Base-by-base conservation (phyloP, 2,113 vertebrate genomes). In the Gasterosteus aculeatus region DNA sequence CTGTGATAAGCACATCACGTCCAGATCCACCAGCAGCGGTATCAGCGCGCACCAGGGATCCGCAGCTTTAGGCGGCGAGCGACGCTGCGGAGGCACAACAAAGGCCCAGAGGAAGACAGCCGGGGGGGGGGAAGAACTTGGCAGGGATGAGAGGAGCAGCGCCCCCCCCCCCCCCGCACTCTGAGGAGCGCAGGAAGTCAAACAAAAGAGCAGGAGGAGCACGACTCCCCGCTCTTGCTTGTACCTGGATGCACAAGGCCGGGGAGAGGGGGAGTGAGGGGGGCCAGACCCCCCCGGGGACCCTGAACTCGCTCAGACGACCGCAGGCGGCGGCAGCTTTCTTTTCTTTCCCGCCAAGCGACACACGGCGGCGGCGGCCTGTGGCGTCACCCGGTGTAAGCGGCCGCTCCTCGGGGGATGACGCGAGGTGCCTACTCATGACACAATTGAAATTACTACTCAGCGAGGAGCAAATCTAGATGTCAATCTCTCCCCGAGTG, bases 1-100 rank as follows among this genome's bases (percentile, higher is more conserved):
- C 84, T 89, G 75, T 80, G 80, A 90, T 90, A 82, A 81, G 83
- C 87, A 85, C 88, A 90, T 88, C 85, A 89, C 31, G 85, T 70
- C 70, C 85, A 66, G 54, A 90, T 82, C 87, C 81, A 82, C 72
- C 81, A 44, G 81, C 76, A 72, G 75, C 57, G 58, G 83, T 87
- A 88, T 91, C 85, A 77, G 77, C 31, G 72, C 82, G 67, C 87
- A 89, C 86, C 88, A 87, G 88, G 84, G 87, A 91, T 78, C 76
- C 49, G 70, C 65, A 60, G 89, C 88, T 90, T 22, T 10, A 88
- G 90, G 84, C 85, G 54, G 71, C 31, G 3, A 72, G 85, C 31
- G 80, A 75, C 80, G 80, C 65, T 35, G 83, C 11, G 60, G 86
- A 88, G 84, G 81, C 75, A 86, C 64, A 90, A 89, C 87, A 88